Evolutionary conservation across 1,140 invertebrate genomes (phyloP).

Genomic region (Cecropterus lyciades): DNA sequence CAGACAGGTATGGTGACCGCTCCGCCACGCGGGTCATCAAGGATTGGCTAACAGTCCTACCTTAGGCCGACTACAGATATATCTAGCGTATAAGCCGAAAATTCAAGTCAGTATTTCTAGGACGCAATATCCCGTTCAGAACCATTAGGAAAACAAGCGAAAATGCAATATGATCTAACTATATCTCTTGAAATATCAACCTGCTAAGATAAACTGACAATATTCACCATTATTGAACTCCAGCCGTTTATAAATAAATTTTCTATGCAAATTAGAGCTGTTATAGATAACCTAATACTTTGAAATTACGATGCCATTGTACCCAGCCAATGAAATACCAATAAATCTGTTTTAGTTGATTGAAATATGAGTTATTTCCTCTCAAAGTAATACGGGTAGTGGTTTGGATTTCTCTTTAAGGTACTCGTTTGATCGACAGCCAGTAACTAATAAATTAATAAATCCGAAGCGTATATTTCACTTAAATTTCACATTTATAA

Average conservation of each 20-base stretch:
- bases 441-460: no score
- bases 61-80: no score
- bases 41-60: no score
- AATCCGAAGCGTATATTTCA: no score
- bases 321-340: slow-evolving; percentile 35
- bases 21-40: no score
- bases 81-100: no score
- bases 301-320: slow-evolving; percentile 35
- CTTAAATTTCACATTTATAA: no score
- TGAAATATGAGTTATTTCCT: slow-evolving; percentile 38
- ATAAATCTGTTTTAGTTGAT: slow-evolving; percentile 38
- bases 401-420: slow-evolving; percentile 32
- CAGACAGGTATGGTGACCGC: no score
- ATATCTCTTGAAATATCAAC: slow-evolving; percentile 16
- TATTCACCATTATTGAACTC: slow-evolving; percentile 29
- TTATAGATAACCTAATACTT: slow-evolving; percentile 36
- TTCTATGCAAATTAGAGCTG: slow-evolving; percentile 33
- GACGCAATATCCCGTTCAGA: no score
- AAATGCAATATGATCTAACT: slow-evolving; percentile 8
- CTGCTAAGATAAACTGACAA: slow-evolving; percentile 29
- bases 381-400: slow-evolving; percentile 33
- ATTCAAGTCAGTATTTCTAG: no score
- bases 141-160: no score
- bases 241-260: slow-evolving; percentile 27
- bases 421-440: background rate